Percentiles rank a stretch among this genome's conserved stretches.
Evolutionary conservation across 2,113 vertebrate genomes (phyloP).

Genomic region (Herpetotheres cachinnans): DNA sequence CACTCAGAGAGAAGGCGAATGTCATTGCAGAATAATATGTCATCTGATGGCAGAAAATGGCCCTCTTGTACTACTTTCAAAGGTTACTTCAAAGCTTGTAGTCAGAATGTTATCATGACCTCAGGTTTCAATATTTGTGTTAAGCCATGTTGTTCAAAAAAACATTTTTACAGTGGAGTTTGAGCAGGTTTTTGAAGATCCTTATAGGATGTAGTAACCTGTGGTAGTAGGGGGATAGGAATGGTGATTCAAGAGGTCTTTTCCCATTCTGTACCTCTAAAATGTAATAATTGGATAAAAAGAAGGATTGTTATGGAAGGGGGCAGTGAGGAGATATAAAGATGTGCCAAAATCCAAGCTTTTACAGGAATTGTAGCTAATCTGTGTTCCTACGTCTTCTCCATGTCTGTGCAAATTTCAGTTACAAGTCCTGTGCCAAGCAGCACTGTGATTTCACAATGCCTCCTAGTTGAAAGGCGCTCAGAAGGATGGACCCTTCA

Average conservation of each 20-base stretch:
- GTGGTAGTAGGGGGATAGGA: neutral
- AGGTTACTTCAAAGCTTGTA: neutral
- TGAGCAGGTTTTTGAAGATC: neutral
- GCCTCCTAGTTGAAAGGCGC: neutral
- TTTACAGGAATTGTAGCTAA: neutral
- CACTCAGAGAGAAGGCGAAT: neutral
- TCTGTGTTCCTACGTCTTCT: neutral
- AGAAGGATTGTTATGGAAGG: neutral
- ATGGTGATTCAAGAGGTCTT: neutral
- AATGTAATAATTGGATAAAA: neutral
- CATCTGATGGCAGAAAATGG: neutral
- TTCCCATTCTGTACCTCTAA: neutral
- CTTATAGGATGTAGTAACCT: neutral
- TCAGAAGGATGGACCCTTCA: neutral
- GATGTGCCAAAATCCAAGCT: neutral
- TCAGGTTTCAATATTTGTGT: neutral
- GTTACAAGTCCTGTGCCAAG: rapidly evolving
- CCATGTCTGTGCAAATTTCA: neutral
- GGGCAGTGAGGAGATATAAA: neutral
- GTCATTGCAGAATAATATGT: neutral
- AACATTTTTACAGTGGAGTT: neutral
- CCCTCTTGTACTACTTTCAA: neutral
- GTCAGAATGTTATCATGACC: neutral
- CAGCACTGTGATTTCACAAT: neutral
- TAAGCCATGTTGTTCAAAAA: neutral